Conservation (phyloP, 2,113 vertebrate species). For the Bufo gargarizans region DNA sequence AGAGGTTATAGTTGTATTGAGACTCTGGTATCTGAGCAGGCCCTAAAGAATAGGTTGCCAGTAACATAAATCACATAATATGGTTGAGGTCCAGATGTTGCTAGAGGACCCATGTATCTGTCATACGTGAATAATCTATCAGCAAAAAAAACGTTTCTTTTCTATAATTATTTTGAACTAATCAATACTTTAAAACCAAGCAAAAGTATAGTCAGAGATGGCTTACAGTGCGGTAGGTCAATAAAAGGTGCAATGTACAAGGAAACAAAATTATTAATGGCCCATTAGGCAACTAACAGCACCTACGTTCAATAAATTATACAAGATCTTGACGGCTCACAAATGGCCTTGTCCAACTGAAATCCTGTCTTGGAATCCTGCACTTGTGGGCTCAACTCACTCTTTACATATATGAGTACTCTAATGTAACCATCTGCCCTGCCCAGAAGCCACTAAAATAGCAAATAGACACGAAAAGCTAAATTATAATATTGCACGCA, state of each 20-base stretch:
- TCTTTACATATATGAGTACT: neutral
- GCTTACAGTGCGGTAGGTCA: neutral
- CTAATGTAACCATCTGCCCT: neutral
- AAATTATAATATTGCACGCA: neutral
- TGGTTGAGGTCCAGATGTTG: neutral
- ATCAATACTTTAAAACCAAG: conserved; percentile 1
- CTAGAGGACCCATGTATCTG: neutral
- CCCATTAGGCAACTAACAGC: neutral
- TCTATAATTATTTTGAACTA: neutral
- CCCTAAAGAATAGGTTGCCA: neutral
- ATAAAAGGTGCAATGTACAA: neutral
- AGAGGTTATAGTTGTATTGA: neutral
- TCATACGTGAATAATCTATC: neutral
- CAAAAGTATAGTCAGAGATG: neutral
- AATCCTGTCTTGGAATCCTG: neutral
- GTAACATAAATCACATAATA: neutral
- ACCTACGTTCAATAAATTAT: neutral
- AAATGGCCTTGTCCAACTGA: neutral
- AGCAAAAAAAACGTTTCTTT: neutral
- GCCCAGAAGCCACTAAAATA: neutral
- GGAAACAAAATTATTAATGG: conserved; percentile 8
- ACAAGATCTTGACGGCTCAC: neutral
- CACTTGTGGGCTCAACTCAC: neutral
- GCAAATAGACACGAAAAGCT: neutral
- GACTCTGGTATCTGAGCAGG: neutral